These are phyloP conservation scores for Candidula unifasciata DNA, from an alignment of 2,888 invertebrate genomes.

Conservation along the genomic window DNA sequence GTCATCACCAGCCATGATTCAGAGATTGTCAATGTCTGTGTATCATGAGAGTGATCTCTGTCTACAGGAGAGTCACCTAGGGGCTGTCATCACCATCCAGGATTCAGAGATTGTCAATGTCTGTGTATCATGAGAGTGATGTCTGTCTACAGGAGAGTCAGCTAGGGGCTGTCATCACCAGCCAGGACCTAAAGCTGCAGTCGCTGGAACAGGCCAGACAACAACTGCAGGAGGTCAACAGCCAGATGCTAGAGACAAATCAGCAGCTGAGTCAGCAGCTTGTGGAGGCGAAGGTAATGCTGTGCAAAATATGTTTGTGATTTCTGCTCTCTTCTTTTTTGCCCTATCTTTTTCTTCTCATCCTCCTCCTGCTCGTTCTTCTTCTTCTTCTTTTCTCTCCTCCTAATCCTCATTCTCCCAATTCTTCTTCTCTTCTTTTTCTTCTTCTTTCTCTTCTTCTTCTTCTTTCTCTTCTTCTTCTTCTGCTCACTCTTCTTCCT, in stretches of 20 bases:
- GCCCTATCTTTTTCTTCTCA: too few species aligned
- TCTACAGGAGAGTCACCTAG: slow-evolving; percentile 9
- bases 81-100: too few species aligned
- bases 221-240: background rate
- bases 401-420: too few species aligned
- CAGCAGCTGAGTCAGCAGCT: background rate
- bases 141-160: background rate
- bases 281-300: background rate
- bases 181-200: background rate
- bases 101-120: background rate
- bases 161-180: background rate
- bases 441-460: too few species aligned
- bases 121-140: background rate
- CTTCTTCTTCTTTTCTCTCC: too few species aligned
- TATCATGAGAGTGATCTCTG: background rate
- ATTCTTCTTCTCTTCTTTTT: too few species aligned
- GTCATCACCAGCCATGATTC: too few species aligned
- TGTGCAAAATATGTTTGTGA: too few species aligned
- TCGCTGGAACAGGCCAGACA: background rate
- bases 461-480: too few species aligned
- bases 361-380: too few species aligned
- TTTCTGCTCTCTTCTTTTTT: too few species aligned
- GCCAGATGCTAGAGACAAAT: background rate
- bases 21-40: background rate
- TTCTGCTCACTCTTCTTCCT: too few species aligned